Base-by-base conservation (phyloP, 1,140 invertebrate genomes). In the Nomia melanderi region DNA sequence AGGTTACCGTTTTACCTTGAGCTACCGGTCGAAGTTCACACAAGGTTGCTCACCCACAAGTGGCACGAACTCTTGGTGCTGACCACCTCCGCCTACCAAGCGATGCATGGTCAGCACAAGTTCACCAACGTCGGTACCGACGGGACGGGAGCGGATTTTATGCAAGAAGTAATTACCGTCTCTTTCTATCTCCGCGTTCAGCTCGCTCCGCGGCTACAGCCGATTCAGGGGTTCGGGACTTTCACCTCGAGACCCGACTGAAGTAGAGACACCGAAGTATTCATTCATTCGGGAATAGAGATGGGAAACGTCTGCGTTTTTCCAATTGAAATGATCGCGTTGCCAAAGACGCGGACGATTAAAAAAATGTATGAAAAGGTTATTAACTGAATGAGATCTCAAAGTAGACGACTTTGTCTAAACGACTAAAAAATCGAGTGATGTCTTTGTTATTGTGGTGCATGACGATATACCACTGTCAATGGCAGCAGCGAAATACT, bases 31-130 rank as follows among this genome's bases (percentile, higher is more conserved):
- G 97, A 98, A 93, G 96, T 98, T 79, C 97, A 98, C 90, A 98
- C 98, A 64, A 96, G 97, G 92, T 94, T 99, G 80, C 94, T 99
- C 79, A 99, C 98, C 80, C 97, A 98, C 91, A 98, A 99, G 91
- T 99, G 98, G 98, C 98, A 99, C 91, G 97, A 98, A 93, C 95
- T 99, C 71, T 94, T 98, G 80, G 97, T 99, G 69, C 93, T 99
- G 76, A 98, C 97, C 47, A 98, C 97, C 27, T 97, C 97, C 59
- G 97, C 97, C 41, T 98, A 98, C 89, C 97, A 98, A 88, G 97
- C 97, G 62, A 97, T 98, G 92, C 96, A 97, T 82, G 96, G 96
- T 76, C 93, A 93, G 85, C 94, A 93, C 87, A 93, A 93, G 81
- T 88, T 92, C 73, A 91, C 89, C 75, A 92, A 88, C 84, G 88